Conservation (phyloP, 2,113 vertebrate genomes). For the Aspiorhynchus laticeps region DNA sequence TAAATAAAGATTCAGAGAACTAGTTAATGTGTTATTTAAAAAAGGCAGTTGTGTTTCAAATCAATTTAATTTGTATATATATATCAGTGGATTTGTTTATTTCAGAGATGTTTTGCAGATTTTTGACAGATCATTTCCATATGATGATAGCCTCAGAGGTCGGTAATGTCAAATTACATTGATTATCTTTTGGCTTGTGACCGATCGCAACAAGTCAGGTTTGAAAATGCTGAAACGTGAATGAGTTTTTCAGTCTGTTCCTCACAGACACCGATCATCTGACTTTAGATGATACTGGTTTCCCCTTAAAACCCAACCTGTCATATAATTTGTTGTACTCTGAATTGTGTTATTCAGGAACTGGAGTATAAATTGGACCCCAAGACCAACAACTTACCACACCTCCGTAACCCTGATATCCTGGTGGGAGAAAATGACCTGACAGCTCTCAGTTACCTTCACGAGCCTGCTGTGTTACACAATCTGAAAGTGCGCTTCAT, state of each 20-base stretch:
- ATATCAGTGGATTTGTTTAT: no score
- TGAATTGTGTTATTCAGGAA: conserved; percentile 70
- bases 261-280: background rate
- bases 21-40: no score
- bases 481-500: conserved; percentile 98
- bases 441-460: conserved; percentile 96
- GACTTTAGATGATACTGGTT: background rate
- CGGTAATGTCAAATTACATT: background rate
- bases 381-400: conserved; percentile 89
- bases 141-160: background rate
- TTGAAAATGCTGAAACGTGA: background rate
- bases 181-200: background rate
- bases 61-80: no score
- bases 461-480: conserved; percentile 95
- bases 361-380: conserved; percentile 87
- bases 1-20: no score
- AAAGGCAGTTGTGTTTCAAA: no score
- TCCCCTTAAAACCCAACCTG: background rate
- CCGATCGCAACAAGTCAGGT: background rate
- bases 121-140: no score
- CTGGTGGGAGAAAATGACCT: conserved; percentile 98
- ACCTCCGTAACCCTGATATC: conserved; percentile 95
- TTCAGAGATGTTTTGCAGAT: no score
- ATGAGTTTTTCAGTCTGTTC: background rate
- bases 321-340: background rate